Evolutionary conservation across 2,797 vertebrate genomes (phyloP).

Genomic region (Melopsittacus undulatus): DNA sequence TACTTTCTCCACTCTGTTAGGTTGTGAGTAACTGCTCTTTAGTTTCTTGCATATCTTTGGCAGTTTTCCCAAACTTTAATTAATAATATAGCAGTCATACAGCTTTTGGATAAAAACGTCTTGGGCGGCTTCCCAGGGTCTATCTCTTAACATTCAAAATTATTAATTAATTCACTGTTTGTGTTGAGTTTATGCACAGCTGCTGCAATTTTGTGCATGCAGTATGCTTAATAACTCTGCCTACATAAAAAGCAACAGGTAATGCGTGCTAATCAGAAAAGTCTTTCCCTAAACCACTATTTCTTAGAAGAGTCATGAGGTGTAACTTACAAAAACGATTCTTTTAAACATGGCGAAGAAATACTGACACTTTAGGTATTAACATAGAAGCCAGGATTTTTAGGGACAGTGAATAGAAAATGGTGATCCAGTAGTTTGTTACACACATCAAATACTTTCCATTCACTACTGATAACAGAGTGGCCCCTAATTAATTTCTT

Average conservation of each 20-base stretch:
- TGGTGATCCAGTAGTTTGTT: neutral
- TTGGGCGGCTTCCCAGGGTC: neutral
- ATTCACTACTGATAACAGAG: neutral
- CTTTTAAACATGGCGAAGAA: neutral
- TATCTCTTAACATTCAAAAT: neutral
- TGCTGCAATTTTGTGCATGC: neutral
- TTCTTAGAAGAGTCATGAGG: neutral
- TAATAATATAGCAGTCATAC: neutral
- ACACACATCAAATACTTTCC: neutral
- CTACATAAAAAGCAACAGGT: neutral
- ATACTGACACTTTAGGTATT: neutral
- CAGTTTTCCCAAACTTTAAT: neutral
- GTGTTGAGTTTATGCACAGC: neutral
- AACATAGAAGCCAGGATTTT: neutral
- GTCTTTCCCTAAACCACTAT: neutral
- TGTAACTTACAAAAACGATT: neutral
- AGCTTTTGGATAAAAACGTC: neutral
- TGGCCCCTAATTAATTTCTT: neutral
- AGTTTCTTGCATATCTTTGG: neutral
- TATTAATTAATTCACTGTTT: neutral
- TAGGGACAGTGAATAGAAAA: neutral
- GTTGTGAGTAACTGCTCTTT: neutral
- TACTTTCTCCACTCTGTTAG: neutral
- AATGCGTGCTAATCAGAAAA: neutral
- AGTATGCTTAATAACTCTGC: neutral